Base-by-base conservation (phyloP, 2,888 invertebrate species). In the Lithophane socia region DNA sequence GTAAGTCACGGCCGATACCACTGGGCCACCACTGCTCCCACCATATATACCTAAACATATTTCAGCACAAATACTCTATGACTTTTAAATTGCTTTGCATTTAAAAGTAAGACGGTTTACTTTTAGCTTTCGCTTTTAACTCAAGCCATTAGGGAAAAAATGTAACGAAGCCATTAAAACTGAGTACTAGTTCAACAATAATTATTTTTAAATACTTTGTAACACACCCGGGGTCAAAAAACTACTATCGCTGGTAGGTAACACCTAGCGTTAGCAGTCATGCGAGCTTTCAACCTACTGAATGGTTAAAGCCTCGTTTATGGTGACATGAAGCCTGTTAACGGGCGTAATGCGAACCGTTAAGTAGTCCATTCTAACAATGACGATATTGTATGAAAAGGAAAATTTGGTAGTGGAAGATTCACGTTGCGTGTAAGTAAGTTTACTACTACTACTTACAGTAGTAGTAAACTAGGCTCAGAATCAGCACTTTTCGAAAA, bases 241-340 rank as follows among this genome's bases (percentile, higher is more conserved):
- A 63, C 78, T 58, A 16, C 44, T 82, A 61, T 58, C 29, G 63
- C 58, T 58, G 24, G 60, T 61, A 24, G 9, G 49, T 52, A 69
- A 66, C 29, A 68, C 37, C n/a, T 68, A 58, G 24, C 37, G 63
- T 83, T 83, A 77, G 49, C 21, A 67, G 68, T 72, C 86, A 86
- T 83, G 83, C 86, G 24, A 86, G 72, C 65, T 71, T 82, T 85
- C 24, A 65, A 72, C 83, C 56, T 68, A 82, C 58, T 64, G 60
- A 82, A 65, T 71, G 65, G 44, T 68, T 65, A 81, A 81, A 65
- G 54, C 67, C n/a, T 64, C 61, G 42, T 67, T 64, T 64, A 60
- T 21, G 63, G 47, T 69, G 58, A 42, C 63, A 68, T 58, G 79
- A 54, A 79, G 52, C n/a, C 7, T 56, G 56, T 58, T 75, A 56